phyloP scores from a whole-genome alignment of 1,140 invertebrate genomes.

The Drosophila sechellia region DNA sequence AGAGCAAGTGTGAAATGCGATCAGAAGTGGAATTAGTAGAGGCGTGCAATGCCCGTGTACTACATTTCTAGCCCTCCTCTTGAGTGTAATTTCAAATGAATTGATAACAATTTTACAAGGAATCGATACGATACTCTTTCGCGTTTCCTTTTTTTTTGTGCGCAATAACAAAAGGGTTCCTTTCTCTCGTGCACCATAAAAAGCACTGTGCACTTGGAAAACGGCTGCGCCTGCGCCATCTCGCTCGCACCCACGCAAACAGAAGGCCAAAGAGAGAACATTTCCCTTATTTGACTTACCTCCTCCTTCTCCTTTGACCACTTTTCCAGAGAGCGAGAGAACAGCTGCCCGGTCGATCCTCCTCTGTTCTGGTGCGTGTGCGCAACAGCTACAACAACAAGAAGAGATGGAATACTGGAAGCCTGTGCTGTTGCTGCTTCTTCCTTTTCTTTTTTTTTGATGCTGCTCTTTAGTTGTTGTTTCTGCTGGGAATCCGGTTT shows the following conservation, averaged over 20 bases:
- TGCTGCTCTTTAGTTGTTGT: constrained; percentile 37
- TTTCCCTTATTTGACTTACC: constrained; percentile 4
- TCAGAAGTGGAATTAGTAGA: constrained; percentile 8
- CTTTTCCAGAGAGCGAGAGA: background rate
- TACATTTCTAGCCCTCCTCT: background rate
- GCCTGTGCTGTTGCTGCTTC: constrained; percentile 3
- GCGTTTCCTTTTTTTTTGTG: too few species aligned
- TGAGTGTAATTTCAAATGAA: too few species aligned
- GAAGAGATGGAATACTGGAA: constrained; percentile 9
- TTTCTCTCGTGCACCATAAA: background rate
- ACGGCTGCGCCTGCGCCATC: constrained; percentile 10
- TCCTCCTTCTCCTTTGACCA: constrained; percentile 2
- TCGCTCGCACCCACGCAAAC: constrained; percentile 1
- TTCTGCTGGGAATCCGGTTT: constrained; percentile 68
- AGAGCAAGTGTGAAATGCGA: constrained; percentile 32
- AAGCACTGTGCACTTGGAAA: background rate
- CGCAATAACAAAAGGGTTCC: background rate
- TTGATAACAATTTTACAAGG: too few species aligned
- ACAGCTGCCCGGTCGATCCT: constrained; percentile 50
- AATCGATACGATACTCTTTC: too few species aligned
- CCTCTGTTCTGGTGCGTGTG: constrained; percentile 34
- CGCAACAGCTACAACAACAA: constrained; percentile 30
- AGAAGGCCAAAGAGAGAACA: constrained; percentile 10
- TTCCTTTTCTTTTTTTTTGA: constrained; percentile 24
- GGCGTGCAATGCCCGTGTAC: background rate